Evolutionary conservation across 1,140 invertebrate species (phyloP).

Genomic region (Physella acuta): DNA sequence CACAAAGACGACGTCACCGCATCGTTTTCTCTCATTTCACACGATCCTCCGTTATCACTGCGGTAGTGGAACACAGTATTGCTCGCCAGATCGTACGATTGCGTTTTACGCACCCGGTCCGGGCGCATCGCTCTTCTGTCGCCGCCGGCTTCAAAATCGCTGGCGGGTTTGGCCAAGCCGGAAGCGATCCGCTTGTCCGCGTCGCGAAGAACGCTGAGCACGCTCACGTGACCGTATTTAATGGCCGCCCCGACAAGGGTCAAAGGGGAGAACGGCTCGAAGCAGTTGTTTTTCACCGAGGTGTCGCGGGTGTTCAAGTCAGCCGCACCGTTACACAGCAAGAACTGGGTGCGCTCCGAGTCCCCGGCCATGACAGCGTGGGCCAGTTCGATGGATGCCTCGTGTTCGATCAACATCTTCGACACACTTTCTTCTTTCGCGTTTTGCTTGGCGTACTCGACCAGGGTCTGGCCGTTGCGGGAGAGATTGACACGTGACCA

Average conservation of each 20-base stretch:
- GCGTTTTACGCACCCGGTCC: not conserved
- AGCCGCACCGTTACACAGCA: constrained; percentile 40
- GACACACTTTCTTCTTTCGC: constrained; percentile 40
- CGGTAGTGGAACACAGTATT: not conserved
- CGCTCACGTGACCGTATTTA: constrained; percentile 46
- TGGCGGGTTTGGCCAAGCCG: too few species aligned
- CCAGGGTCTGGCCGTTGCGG: constrained; percentile 38
- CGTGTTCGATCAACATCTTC: constrained; percentile 43
- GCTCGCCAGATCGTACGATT: not conserved
- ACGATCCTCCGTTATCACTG: not conserved
- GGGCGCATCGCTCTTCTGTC: not conserved
- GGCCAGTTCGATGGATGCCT: constrained; percentile 52
- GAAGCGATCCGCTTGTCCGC: not conserved
- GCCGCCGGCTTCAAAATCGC: not conserved
- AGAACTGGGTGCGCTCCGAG: constrained; percentile 37
- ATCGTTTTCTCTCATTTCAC: not conserved
- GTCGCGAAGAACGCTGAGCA: constrained; percentile 29
- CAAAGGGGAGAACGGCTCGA: constrained; percentile 41
- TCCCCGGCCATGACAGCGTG: constrained; percentile 52
- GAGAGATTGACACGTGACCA: constrained; percentile 53
- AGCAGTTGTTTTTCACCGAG: constrained; percentile 43
- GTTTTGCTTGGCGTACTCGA: constrained; percentile 48
- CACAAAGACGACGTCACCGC: not conserved
- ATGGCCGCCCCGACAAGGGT: constrained; percentile 45
- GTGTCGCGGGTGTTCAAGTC: constrained; percentile 43